Base-by-base conservation (phyloP, 2,888 invertebrate species). In the Brachycybe producta region DNA sequence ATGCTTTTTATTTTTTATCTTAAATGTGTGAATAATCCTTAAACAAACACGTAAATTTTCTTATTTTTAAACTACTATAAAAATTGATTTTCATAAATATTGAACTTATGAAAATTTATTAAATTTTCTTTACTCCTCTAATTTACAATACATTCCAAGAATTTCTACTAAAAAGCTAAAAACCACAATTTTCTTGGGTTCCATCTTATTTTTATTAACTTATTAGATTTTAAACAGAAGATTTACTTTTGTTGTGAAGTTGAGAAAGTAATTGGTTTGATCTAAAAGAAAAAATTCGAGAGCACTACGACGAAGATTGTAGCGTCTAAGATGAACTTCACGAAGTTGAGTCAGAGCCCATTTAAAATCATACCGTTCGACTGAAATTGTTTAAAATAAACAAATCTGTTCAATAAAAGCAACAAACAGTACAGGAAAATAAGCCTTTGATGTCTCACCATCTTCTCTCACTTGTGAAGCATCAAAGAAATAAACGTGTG, bases 181-280 rank as follows among this genome's bases (percentile, higher is more conserved):
- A n/a, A n/a, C n/a, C n/a, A n/a, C n/a, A n/a, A n/a, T n/a, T n/a
- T n/a, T n/a, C n/a, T n/a, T n/a, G n/a, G n/a, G n/a, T n/a, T n/a
- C n/a, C n/a, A n/a, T n/a, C n/a, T n/a, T 27, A 8, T 45, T 44
- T 49, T 46, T 51, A 41, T 47, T n/a, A 38, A 49, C 15, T 35
- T 24, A 32, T 7, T 17, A 15, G 41, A 32, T 48, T 32, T n/a
- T 8, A 32, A 32, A 11, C 32, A 32, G 11, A 7, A 47, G 34
- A 34, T 39, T 46, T 52, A 76, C 75, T 68, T 76, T 76, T 34
- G 73, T 73, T 39, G 74, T 70, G 57, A 78, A 78, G 63, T 78
- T 78, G 27, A 78, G 65, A 62, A 78, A 78, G 59, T 76, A 77
- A 58, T 77, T 78, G 1, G 76, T 76, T 61, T 78, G 77, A 62